phyloP scores from a whole-genome alignment of 2,888 invertebrate species.

The Eueremaeus valkanovi region DNA sequence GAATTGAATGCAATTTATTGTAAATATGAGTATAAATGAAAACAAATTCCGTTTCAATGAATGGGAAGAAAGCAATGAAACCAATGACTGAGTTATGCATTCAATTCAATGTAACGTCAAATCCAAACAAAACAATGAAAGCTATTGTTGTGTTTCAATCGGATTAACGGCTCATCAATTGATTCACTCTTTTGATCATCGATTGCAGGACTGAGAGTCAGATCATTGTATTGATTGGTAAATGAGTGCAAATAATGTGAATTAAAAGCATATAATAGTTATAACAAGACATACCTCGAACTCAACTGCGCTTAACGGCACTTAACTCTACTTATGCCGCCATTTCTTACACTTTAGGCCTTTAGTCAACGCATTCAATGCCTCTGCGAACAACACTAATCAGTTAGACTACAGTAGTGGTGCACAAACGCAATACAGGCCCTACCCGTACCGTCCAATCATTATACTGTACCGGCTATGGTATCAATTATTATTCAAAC shows the following conservation, averaged over 20 bases:
- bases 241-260: neutral
- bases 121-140: too few relatives aligned
- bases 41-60: too few relatives aligned
- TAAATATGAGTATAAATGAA: too few relatives aligned
- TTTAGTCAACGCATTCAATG: neutral
- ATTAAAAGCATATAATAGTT: neutral
- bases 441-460: neutral
- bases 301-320: slow-evolving; percentile 29
- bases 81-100: too few relatives aligned
- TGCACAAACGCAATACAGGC: neutral
- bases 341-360: slow-evolving; percentile 15
- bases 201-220: neutral
- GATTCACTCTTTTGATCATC: neutral
- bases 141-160: neutral
- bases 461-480: too few relatives aligned
- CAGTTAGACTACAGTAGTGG: neutral
- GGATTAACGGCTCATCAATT: neutral
- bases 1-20: too few relatives aligned
- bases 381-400: neutral
- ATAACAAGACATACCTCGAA: slow-evolving; percentile 11
- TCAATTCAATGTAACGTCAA: too few relatives aligned
- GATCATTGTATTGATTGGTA: neutral
- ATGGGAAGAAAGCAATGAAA: too few relatives aligned
- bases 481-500: too few relatives aligned
- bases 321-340: slow-evolving; percentile 25